phyloP scores from a whole-genome alignment of 2,888 invertebrate genomes.

The Cynaeus angustus region DNA sequence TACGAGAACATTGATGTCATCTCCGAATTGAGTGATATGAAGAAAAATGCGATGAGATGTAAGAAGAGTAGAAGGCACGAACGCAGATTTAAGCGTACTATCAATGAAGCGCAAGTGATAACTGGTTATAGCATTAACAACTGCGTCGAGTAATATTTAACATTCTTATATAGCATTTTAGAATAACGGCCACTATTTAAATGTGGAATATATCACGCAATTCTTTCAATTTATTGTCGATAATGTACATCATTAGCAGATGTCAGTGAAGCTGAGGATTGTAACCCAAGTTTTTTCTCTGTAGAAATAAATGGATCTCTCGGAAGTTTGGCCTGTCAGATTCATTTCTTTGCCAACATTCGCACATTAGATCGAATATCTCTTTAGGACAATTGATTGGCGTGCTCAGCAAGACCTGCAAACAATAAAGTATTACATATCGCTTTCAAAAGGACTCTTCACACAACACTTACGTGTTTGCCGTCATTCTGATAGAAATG shows the following conservation, averaged over 20 bases:
- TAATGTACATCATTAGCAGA: slow-evolving; percentile 60
- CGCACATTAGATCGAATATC: slow-evolving; percentile 89
- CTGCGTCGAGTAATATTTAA: slow-evolving; percentile 31
- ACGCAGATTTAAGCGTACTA: slow-evolving; percentile 53
- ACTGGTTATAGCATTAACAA: slow-evolving; percentile 42
- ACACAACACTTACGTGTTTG: slow-evolving; percentile 76
- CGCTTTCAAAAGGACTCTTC: slow-evolving; percentile 26
- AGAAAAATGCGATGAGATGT: neutral
- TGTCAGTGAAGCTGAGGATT: slow-evolving; percentile 69
- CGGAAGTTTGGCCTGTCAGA: slow-evolving; percentile 85
- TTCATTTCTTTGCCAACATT: slow-evolving; percentile 90
- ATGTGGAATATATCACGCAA: slow-evolving; percentile 62
- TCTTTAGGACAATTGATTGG: slow-evolving; percentile 88
- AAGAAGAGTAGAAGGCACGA: slow-evolving; percentile 49
- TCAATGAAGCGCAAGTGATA: slow-evolving; percentile 41
- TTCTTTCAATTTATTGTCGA: slow-evolving; percentile 64
- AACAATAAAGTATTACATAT: slow-evolving; percentile 51
- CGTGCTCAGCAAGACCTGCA: slow-evolving; percentile 76
- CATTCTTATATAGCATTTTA: slow-evolving; percentile 25
- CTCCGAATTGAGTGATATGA: slow-evolving; percentile 12
- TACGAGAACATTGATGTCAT: neutral
- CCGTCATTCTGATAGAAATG: slow-evolving; percentile 84
- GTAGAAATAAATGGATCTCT: slow-evolving; percentile 89
- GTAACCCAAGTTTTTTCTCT: slow-evolving; percentile 82
- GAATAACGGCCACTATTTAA: slow-evolving; percentile 39